Conservation (phyloP, 2,888 invertebrate species). For the Drosophila meridionalis region DNA sequence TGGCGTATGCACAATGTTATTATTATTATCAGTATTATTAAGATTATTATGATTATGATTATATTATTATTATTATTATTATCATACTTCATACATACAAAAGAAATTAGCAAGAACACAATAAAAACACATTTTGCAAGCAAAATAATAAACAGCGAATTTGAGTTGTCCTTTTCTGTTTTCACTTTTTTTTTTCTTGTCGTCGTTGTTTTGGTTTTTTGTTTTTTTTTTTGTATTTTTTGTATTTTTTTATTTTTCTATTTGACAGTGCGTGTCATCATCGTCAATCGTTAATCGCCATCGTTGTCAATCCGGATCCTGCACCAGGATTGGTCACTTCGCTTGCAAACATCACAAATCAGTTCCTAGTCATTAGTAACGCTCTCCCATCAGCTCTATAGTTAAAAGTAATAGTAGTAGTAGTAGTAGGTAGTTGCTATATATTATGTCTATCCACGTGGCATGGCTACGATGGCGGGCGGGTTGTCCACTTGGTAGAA, state of each 20-base stretch:
- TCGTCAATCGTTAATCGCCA: constrained; percentile 14
- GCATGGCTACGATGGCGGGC: constrained; percentile 72
- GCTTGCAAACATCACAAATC: constrained; percentile 79
- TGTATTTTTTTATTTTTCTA: constrained; percentile 11
- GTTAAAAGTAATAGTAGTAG: constrained; percentile 51
- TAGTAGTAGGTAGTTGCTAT: constrained; percentile 29
- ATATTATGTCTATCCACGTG: constrained; percentile 52
- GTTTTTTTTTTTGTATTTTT: constrained; percentile 45
- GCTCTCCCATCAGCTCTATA: constrained; percentile 63
- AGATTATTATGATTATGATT: constrained; percentile 47
- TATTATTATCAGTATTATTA: constrained; percentile 46
- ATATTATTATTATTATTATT: constrained; percentile 22
- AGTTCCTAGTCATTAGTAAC: constrained; percentile 75
- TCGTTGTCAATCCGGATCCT: constrained; percentile 37
- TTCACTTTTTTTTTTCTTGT: background rate
- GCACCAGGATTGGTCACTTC: constrained; percentile 61
- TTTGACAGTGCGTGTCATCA: constrained; percentile 30
- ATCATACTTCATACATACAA: constrained; percentile 60
- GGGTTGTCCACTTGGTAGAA: constrained; percentile 5
- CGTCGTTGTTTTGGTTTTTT: constrained; percentile 1
- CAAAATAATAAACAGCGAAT: constrained; percentile 57
- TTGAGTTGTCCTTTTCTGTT: constrained; percentile 30
- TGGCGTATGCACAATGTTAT: constrained; percentile 54
- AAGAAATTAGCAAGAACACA: constrained; percentile 72
- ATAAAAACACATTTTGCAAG: constrained; percentile 68